These are phyloP conservation scores for Cryptoprocta ferox DNA, from an alignment of 2,797 vertebrate genomes.

Conservation along the genomic window DNA sequence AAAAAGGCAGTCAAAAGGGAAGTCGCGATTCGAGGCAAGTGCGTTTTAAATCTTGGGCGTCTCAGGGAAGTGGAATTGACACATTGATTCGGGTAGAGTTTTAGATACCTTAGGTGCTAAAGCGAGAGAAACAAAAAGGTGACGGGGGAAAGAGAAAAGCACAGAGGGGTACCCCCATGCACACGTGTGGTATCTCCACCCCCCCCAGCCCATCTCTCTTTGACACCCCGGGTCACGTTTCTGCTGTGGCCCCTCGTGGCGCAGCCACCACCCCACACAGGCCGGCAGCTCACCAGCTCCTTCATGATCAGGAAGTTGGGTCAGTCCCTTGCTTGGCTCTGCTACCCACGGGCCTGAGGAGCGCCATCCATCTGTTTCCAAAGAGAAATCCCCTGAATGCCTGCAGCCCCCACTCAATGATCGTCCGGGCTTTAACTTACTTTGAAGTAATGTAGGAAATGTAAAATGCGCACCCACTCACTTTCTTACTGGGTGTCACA, in stretches of 20 bases:
- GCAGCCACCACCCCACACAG: accelerated
- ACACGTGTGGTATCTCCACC: too few species aligned
- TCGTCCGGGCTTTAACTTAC: neutral
- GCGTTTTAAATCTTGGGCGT: neutral
- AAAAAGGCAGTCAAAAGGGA: neutral
- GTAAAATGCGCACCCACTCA: neutral
- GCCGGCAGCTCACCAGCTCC: neutral
- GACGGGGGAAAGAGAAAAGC: neutral
- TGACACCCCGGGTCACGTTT: neutral
- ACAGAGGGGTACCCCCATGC: neutral
- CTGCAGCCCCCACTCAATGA: neutral
- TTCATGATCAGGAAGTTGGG: accelerated
- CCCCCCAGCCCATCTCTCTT: neutral
- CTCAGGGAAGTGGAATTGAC: neutral
- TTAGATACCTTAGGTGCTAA: slow-evolving; percentile 1
- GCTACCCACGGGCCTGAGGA: neutral
- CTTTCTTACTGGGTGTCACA: neutral
- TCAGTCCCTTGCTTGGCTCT: neutral
- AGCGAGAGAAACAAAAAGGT: neutral
- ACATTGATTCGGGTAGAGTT: neutral
- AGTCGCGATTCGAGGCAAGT: accelerated
- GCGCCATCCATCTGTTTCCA: neutral
- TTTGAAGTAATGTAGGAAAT: neutral
- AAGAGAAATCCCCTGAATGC: neutral
- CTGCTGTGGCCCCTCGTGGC: neutral